Base-by-base conservation (phyloP, 2,113 vertebrate species). In the Pseudorhombus dupliciocellatus region DNA sequence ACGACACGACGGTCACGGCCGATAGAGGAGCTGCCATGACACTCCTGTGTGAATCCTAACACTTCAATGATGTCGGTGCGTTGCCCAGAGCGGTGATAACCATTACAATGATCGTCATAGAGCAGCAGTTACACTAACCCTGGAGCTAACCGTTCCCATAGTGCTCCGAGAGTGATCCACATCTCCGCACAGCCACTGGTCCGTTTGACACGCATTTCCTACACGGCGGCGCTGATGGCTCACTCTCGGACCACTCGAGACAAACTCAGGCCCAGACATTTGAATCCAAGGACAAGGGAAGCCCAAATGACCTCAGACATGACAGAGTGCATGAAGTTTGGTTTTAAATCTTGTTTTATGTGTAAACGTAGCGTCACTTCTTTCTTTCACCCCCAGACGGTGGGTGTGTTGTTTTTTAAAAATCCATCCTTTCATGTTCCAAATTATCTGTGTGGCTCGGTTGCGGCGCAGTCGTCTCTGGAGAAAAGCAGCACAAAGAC, bases 1-100 rank as follows among this genome's bases (percentile, higher is more conserved):
- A 75, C 15, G 34, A 37, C 34, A 37, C 15, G 34, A 37, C 34
- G 12, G 77, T 12, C 21, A 72, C 75, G 28, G 77, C 55, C 24
- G 26, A 31, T 64, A 57, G 59, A 77, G 31, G 62, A 66, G 28
- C 44, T 31, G 56, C 88, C 85, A 81, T 79, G 83, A 20, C 79
- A 56, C 46, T 80, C 70, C 82, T 58, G 50, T 78, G 83, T 90
- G 87, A 87, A 86, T 86, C 81, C 66, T 86, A 48, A 77, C 81
- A 81, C 22, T 34, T 40, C 54, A 85, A 90, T 85, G 92, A 92
- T 93, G 88, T 90, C 92, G 87, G 80, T 73, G 63, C 42, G 20
- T 87, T 73, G 72, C 84, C 82, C 81, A 67, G 66, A 85, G 79
- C 64, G 80, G 77, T 77, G 77, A 79, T 80, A 75, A 85, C 66